Conservation (phyloP, 2,888 invertebrate species). For the Dione juno region DNA sequence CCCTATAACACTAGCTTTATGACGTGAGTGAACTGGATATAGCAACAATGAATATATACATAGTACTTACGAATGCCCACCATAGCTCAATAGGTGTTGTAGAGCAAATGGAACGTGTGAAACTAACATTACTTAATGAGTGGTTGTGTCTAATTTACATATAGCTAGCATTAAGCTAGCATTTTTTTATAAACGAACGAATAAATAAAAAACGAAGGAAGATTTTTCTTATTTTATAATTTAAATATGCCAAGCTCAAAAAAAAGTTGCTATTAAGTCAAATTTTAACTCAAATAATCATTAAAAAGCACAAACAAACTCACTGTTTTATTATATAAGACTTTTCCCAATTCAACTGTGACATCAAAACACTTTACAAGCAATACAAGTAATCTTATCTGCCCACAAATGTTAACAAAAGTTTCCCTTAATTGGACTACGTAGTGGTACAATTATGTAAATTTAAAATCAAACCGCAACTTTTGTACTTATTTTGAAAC, state of each 20-base stretch:
- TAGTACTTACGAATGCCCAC: constrained; percentile 1
- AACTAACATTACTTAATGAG: neutral
- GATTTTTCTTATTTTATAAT: too few relatives aligned
- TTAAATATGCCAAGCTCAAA: neutral
- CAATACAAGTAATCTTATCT: constrained; percentile 32
- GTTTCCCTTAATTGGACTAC: constrained; percentile 38
- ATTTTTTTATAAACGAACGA: too few relatives aligned
- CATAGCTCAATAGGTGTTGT: neutral
- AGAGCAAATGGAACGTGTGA: neutral
- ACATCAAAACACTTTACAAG: constrained; percentile 24
- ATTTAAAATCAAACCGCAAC: constrained; percentile 41
- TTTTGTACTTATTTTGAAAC: constrained; percentile 38
- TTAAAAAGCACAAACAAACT: neutral
- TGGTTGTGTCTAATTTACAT: neutral
- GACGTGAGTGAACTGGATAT: constrained; percentile 8
- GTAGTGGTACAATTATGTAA: constrained; percentile 42
- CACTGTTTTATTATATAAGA: neutral
- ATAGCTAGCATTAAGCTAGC: too few relatives aligned
- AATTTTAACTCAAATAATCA: neutral
- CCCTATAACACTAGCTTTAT: constrained; percentile 50
- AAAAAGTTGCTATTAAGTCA: neutral
- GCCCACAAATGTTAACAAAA: constrained; percentile 30
- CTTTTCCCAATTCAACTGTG: neutral
- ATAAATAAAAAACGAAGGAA: too few relatives aligned
- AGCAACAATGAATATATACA: constrained; percentile 11